phyloP scores from a whole-genome alignment of 2,113 vertebrate genomes.

The Conger conger region DNA sequence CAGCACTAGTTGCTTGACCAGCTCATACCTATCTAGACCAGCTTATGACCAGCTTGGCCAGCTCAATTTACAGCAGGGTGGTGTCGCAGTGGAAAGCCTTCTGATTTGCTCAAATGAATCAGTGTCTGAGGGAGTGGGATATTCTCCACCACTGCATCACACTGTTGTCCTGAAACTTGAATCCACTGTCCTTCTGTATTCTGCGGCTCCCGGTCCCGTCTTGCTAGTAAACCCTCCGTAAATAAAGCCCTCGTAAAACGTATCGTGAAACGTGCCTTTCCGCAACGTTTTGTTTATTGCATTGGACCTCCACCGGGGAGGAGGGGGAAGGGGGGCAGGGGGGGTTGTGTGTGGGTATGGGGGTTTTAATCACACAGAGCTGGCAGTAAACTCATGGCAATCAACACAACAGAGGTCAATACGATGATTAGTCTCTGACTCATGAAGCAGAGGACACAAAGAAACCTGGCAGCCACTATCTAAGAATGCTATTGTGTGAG shows the following conservation, averaged over 20 bases:
- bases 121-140: background rate
- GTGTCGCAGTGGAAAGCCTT: background rate
- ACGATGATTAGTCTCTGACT: background rate
- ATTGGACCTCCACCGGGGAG: too few relatives aligned
- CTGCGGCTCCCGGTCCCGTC: background rate
- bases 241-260: background rate
- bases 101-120: background rate
- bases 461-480: background rate
- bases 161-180: background rate
- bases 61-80: too few relatives aligned
- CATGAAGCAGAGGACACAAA: background rate
- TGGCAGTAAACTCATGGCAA: conserved; percentile 1
- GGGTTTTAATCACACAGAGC: conserved; percentile 1
- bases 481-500: background rate
- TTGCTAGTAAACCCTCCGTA: background rate
- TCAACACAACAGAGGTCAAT: background rate
- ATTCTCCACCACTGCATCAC: background rate
- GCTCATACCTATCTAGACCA: too few relatives aligned
- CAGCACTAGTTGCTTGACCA: too few relatives aligned
- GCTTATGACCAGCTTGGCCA: too few relatives aligned
- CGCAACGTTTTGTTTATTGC: background rate
- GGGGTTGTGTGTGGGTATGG: too few relatives aligned
- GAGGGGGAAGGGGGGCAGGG: background rate
- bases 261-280: background rate
- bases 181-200: background rate